Conservation (phyloP, 2,797 vertebrate genomes). For the Remorina albescens region DNA sequence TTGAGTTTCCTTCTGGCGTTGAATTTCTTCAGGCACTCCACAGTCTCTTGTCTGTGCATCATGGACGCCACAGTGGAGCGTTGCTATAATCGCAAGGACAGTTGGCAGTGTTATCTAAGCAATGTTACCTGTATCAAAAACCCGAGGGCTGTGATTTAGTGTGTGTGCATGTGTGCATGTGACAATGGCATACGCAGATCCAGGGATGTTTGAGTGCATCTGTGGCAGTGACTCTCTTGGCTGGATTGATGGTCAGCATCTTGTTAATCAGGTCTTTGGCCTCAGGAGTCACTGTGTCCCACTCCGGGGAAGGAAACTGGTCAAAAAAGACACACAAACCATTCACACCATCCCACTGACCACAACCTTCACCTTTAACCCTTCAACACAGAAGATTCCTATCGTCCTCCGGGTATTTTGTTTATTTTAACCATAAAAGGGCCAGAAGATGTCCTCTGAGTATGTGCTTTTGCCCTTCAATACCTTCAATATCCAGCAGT, state of each 20-base stretch:
- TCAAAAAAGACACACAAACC: constrained; percentile 3
- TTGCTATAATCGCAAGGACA: constrained; percentile 86
- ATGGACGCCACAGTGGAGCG: constrained; percentile 98
- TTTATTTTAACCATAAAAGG: too few species aligned
- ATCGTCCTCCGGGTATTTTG: too few species aligned
- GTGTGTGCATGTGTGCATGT: neutral
- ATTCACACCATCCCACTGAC: too few species aligned
- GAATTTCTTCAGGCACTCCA: constrained; percentile 98
- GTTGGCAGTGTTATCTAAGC: neutral
- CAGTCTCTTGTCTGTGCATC: constrained; percentile 99
- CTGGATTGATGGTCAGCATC: constrained; percentile 98
- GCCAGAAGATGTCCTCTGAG: too few species aligned
- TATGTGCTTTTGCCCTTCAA: too few species aligned
- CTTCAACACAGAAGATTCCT: too few species aligned
- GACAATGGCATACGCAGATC: constrained; percentile 94
- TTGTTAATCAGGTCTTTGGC: constrained; percentile 99
- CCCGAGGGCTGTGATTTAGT: too few species aligned
- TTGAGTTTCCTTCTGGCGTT: constrained; percentile 97
- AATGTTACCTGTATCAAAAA: neutral
- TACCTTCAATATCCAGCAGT: too few species aligned
- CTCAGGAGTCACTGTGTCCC: constrained; percentile 98
- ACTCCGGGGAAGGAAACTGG: constrained; percentile 98
- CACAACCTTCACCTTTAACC: neutral
- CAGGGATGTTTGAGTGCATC: constrained; percentile 97
- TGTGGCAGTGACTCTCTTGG: constrained; percentile 93